These are phyloP conservation scores for Agrochola lota DNA, from an alignment of 2,888 invertebrate genomes.

Conservation along the genomic window DNA sequence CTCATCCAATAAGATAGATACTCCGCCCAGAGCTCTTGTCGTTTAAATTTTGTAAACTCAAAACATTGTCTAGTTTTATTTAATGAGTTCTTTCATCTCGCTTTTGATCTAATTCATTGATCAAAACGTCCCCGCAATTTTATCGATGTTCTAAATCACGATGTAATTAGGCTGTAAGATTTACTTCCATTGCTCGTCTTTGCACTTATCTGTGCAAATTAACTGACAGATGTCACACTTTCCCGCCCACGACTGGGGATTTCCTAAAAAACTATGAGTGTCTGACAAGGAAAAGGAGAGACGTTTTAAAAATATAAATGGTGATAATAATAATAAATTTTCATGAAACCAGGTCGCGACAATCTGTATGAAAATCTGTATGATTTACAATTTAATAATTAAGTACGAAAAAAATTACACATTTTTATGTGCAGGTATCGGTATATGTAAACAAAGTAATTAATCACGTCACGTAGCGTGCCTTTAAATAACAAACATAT, in stretches of 20 bases:
- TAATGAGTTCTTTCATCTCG: conserved; percentile 70
- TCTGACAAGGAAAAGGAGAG: conserved; percentile 24
- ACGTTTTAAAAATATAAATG: conserved; percentile 5
- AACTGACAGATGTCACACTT: conserved; percentile 41
- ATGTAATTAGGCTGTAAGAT: conserved; percentile 36
- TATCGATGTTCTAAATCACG: conserved; percentile 43
- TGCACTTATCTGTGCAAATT: conserved; percentile 35
- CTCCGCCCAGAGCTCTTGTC: conserved; percentile 66
- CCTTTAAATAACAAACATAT: not conserved
- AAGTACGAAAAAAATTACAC: not conserved
- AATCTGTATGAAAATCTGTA: not conserved
- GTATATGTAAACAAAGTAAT: conserved; percentile 4
- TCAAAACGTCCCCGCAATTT: conserved; percentile 46
- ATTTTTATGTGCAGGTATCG: not conserved
- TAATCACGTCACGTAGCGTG: not conserved
- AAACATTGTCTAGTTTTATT: conserved; percentile 61
- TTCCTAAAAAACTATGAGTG: conserved; percentile 27
- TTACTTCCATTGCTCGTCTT: conserved; percentile 37
- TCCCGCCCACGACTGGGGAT: conserved; percentile 37
- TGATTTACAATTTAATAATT: conserved; percentile 17
- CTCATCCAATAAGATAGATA: conserved; percentile 75
- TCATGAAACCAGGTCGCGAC: not conserved
- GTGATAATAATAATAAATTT: conserved; percentile 3
- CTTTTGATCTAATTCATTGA: conserved; percentile 56
- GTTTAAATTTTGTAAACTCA: conserved; percentile 59